A percentile compares a stretch with the other conserved stretches of the same genome.
These are phyloP conservation scores for Poeciliopsis prolifica DNA, from an alignment of 2,113 vertebrate genomes.

Conservation along the genomic window DNA sequence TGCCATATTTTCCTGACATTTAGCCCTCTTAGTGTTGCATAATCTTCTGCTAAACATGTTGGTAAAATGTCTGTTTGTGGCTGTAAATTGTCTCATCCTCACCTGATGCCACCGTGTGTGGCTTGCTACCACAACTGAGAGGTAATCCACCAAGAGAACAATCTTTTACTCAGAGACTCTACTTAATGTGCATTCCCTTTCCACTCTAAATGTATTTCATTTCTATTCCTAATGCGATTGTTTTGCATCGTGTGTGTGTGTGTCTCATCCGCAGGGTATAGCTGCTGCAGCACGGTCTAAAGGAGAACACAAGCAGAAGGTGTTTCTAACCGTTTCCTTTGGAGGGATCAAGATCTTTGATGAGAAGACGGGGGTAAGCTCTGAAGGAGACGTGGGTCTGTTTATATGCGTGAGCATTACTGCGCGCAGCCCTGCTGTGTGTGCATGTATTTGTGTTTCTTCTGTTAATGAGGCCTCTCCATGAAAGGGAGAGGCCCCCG, in stretches of 20 bases:
- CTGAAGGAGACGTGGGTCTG: constrained; percentile 23
- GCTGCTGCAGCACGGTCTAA: constrained; percentile 94
- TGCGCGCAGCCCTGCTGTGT: constrained; percentile 10
- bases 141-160: background rate
- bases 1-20: background rate
- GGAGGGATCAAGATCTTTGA: constrained; percentile 99
- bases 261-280: constrained; percentile 83
- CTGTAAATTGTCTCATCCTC: background rate
- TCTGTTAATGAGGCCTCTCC: constrained; percentile 80
- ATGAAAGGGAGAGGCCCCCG: constrained; percentile 55
- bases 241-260: constrained; percentile 23
- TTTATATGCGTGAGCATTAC: constrained; percentile 27
- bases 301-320: constrained; percentile 98
- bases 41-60: background rate
- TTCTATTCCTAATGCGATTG: constrained; percentile 17
- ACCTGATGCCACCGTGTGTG: background rate
- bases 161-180: background rate
- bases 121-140: background rate
- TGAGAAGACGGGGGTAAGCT: constrained; percentile 97
- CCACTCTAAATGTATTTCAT: background rate
- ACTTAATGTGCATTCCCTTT: background rate
- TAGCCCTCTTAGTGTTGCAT: background rate
- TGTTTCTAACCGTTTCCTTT: constrained; percentile 97
- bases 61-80: background rate
- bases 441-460: constrained; percentile 43